These are phyloP conservation scores for Agrilus cyanescens DNA, from an alignment of 2,888 invertebrate species.

Conservation along the genomic window DNA sequence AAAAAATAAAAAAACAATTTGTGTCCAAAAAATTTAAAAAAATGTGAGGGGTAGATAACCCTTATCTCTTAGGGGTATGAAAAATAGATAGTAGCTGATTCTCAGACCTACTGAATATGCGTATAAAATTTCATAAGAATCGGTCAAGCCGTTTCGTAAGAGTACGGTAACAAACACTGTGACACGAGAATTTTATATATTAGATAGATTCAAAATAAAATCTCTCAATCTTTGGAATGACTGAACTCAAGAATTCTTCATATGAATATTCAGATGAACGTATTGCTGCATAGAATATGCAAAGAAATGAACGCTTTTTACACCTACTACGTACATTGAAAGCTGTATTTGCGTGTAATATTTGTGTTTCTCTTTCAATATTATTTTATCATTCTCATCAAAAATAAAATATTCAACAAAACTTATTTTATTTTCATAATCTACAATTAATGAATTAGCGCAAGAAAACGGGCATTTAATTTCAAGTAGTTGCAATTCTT, in stretches of 20 bases:
- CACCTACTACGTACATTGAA: slow-evolving; percentile 7
- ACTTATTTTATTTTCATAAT: slow-evolving; percentile 1
- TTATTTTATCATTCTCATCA: no score
- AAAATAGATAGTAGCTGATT: no score
- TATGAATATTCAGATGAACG: not conserved
- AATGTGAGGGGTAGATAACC: no score
- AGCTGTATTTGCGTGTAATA: slow-evolving; percentile 9
- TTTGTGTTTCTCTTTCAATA: slow-evolving; percentile 3
- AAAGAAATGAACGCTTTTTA: slow-evolving; percentile 1
- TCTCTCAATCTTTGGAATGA: not conserved
- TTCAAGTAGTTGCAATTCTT: slow-evolving; percentile 8
- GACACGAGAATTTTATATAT: no score
- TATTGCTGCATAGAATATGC: no score
- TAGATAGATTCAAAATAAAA: slow-evolving; percentile 2
- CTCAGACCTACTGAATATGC: no score
- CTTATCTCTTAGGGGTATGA: no score
- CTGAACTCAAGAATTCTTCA: slow-evolving; percentile 5
- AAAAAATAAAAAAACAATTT: no score
- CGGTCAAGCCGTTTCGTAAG: no score
- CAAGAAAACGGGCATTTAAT: slow-evolving; percentile 13
- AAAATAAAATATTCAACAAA: not conserved
- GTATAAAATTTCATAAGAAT: no score
- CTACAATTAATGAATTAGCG: slow-evolving; percentile 8
- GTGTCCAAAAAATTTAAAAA: no score
- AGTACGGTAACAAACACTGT: no score